phyloP scores from a whole-genome alignment of 2,888 invertebrate species.

The Ligdia adustata region DNA sequence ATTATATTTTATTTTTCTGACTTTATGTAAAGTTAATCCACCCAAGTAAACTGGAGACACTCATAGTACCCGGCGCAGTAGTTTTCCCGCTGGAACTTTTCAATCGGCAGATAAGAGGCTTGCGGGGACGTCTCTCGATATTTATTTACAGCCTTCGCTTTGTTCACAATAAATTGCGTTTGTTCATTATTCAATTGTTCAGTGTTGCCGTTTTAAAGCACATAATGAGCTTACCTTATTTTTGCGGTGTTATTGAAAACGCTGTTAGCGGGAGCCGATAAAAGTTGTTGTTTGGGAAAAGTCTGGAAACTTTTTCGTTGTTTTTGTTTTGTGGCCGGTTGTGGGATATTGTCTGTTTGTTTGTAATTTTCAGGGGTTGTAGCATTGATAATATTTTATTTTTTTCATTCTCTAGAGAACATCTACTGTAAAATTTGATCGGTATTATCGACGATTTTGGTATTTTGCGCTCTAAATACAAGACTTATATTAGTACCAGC shows the following conservation, averaged over 20 bases:
- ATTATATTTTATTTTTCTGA: no score
- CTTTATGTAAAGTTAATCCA: no score
- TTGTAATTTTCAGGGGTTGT: no score
- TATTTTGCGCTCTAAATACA: no score
- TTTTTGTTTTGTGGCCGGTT: slow-evolving; percentile 12
- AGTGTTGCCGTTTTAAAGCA: slow-evolving; percentile 44
- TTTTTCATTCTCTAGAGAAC: no score
- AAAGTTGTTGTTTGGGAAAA: slow-evolving; percentile 13
- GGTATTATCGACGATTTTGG: no score
- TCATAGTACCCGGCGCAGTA: slow-evolving; percentile 47
- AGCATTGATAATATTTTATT: no score
- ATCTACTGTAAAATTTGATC: no score
- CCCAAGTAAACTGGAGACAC: no score
- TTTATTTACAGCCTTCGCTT: slow-evolving; percentile 71
- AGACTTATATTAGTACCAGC: no score
- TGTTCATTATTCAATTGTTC: slow-evolving; percentile 70
- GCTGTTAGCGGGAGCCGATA: slow-evolving; percentile 8
- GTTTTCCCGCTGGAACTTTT: slow-evolving; percentile 68
- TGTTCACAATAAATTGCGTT: slow-evolving; percentile 60
- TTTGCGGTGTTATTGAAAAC: slow-evolving; percentile 38
- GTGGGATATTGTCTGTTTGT: slow-evolving; percentile 2
- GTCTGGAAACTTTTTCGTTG: slow-evolving; percentile 15
- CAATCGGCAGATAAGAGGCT: slow-evolving; percentile 77
- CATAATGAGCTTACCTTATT: slow-evolving; percentile 50
- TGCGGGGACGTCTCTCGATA: slow-evolving; percentile 63